These are phyloP conservation scores for Megalonaias nervosa DNA, from an alignment of 1,140 invertebrate genomes.

Conservation along the genomic window DNA sequence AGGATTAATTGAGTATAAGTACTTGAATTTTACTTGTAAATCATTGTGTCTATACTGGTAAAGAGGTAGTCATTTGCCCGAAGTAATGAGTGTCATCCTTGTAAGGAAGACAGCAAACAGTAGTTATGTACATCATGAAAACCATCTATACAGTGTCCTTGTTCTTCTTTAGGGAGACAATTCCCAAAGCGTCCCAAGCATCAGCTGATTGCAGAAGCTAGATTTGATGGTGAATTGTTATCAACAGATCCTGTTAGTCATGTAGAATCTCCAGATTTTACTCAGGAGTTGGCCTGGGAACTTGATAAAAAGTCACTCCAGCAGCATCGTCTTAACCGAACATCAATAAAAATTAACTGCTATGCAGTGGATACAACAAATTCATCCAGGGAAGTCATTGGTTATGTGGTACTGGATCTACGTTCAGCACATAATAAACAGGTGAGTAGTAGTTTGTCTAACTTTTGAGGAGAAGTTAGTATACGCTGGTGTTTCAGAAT, in stretches of 20 bases:
- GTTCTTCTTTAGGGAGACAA: constrained; percentile 63
- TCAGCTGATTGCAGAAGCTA: constrained; percentile 70
- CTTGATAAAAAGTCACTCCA: constrained; percentile 72
- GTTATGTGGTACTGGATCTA: constrained; percentile 74
- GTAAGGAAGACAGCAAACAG: background rate
- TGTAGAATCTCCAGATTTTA: constrained; percentile 69
- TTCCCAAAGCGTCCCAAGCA: constrained; percentile 69
- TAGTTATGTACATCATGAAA: background rate
- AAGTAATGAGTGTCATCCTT: background rate
- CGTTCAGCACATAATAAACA: constrained; percentile 69
- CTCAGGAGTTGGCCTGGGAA: constrained; percentile 74
- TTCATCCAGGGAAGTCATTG: constrained; percentile 69
- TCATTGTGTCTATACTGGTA: background rate
- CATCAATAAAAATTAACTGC: constrained; percentile 73
- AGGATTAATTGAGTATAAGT: background rate
- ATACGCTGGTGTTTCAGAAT: too few relatives aligned
- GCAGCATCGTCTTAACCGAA: constrained; percentile 71
- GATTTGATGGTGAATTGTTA: constrained; percentile 73
- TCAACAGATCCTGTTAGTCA: constrained; percentile 72
- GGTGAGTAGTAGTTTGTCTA: constrained; percentile 24
- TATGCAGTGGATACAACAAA: constrained; percentile 68
- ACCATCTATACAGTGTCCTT: background rate
- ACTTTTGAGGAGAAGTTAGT: too few relatives aligned
- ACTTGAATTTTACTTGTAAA: background rate
- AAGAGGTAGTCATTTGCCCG: background rate